phyloP scores from a whole-genome alignment of 2,888 invertebrate genomes.

The Bembecia ichneumoniformis region DNA sequence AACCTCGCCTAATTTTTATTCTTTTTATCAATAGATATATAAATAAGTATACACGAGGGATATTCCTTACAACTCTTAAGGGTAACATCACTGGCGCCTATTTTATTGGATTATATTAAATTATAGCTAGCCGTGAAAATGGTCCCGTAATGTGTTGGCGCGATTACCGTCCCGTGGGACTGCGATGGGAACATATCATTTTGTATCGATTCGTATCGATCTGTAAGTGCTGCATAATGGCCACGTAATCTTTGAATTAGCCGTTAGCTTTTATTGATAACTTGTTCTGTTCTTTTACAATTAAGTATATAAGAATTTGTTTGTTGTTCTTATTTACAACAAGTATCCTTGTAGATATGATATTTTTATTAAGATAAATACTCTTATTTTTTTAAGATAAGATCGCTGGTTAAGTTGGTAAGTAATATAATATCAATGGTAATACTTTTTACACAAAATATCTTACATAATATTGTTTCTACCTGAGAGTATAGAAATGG shows the following conservation, averaged over 20 bases:
- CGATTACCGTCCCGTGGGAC: slow-evolving; percentile 63
- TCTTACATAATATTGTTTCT: no score
- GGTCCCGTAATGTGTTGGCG: slow-evolving; percentile 65
- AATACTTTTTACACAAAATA: no score
- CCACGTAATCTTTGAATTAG: slow-evolving; percentile 63
- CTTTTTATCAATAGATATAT: no score
- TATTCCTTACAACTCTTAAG: not conserved
- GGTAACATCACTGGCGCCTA: slow-evolving; percentile 31
- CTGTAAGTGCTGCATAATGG: slow-evolving; percentile 55
- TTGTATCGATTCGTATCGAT: slow-evolving; percentile 39
- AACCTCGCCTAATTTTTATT: no score
- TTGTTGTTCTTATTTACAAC: not conserved
- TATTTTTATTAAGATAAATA: no score
- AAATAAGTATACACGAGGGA: no score
- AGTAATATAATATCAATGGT: no score
- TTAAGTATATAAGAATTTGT: not conserved
- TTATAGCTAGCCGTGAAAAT: slow-evolving; percentile 71
- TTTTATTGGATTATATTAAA: slow-evolving; percentile 73
- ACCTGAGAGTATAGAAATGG: no score
- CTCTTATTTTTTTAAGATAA: no score
- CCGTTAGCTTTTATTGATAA: slow-evolving; percentile 54
- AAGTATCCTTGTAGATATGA: not conserved
- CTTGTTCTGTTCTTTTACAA: slow-evolving; percentile 34
- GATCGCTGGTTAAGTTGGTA: no score
- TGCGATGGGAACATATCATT: slow-evolving; percentile 53